phyloP scores from a whole-genome alignment of 1,140 invertebrate genomes.

The Apis laboriosa region DNA sequence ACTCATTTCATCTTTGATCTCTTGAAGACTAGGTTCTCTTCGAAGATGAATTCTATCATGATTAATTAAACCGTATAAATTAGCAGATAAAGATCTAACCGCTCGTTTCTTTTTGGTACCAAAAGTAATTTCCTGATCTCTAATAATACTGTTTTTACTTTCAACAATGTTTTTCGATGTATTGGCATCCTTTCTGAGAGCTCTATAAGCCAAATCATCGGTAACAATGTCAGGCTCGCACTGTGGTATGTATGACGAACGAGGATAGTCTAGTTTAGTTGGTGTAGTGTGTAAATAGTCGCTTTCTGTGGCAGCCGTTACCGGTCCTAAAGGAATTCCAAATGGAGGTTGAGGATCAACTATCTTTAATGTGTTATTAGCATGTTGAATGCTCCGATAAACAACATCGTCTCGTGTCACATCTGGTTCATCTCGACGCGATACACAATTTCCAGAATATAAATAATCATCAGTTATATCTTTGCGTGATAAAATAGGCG shows the following conservation, averaged over 20 bases:
- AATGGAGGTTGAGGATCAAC: constrained; percentile 92
- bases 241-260: constrained; percentile 84
- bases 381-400: constrained; percentile 89
- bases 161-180: constrained; percentile 15
- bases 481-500: constrained; percentile 82
- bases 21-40: constrained; percentile 48
- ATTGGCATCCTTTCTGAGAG: constrained; percentile 89
- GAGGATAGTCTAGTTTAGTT: constrained; percentile 79
- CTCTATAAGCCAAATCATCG: constrained; percentile 93
- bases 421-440: constrained; percentile 86
- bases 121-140: constrained; percentile 30
- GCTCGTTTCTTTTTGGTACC: constrained; percentile 86
- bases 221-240: constrained; percentile 90
- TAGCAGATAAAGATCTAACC: constrained; percentile 89
- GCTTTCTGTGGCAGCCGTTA: constrained; percentile 87
- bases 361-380: constrained; percentile 84
- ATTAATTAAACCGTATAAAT: constrained; percentile 87
- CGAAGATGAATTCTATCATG: constrained; percentile 58
- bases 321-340: constrained; percentile 92
- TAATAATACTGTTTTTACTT: constrained; percentile 1
- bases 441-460: constrained; percentile 2
- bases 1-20: constrained; percentile 33
- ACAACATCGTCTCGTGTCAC: constrained; percentile 91
- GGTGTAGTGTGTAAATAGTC: constrained; percentile 92
- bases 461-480: constrained; percentile 31